A percentile compares a stretch with the other conserved stretches of the same genome.
Conservation (phyloP, 2,113 vertebrate genomes). For the Laticauda laticaudata region DNA sequence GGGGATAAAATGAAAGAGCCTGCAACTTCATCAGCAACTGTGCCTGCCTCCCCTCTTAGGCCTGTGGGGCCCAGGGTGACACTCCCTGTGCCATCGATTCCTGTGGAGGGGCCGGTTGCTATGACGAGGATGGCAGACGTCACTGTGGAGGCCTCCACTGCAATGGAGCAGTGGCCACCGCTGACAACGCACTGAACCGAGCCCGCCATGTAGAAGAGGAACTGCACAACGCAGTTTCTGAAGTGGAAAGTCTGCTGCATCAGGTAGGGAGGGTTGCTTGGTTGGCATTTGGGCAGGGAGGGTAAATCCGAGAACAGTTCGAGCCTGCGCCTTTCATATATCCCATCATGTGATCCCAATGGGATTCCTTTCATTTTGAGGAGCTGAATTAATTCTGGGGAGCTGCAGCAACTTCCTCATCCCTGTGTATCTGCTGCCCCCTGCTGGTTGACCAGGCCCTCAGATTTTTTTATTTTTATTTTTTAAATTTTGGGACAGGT, state of each 20-base stretch:
- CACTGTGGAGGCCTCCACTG: constrained; percentile 93
- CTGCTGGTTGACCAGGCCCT: not conserved
- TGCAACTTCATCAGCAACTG: not conserved
- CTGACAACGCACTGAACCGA: constrained; percentile 82
- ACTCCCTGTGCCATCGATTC: constrained; percentile 85
- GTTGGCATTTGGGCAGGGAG: not conserved
- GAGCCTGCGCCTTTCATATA: no score
- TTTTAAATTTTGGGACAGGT: constrained; percentile 68
- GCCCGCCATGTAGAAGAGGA: constrained; percentile 84
- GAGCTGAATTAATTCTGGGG: not conserved
- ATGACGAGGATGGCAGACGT: constrained; percentile 83
- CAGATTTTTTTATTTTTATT: not conserved
- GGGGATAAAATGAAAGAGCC: not conserved
- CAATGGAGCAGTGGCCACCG: constrained; percentile 79
- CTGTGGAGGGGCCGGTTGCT: constrained; percentile 91
- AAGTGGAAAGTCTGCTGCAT: constrained; percentile 80
- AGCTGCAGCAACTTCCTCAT: not conserved
- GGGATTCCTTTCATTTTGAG: not conserved
- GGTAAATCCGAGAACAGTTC: rapidly evolving
- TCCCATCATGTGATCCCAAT: not conserved
- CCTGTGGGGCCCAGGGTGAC: constrained; percentile 82
- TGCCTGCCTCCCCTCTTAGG: constrained; percentile 65
- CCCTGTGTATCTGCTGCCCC: constrained; percentile 10
- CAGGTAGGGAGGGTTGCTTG: constrained; percentile 65
- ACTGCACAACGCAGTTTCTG: constrained; percentile 81